Evolutionary conservation across 2,113 vertebrate species (phyloP).

Genomic region (Hymenochirus boettgeri): DNA sequence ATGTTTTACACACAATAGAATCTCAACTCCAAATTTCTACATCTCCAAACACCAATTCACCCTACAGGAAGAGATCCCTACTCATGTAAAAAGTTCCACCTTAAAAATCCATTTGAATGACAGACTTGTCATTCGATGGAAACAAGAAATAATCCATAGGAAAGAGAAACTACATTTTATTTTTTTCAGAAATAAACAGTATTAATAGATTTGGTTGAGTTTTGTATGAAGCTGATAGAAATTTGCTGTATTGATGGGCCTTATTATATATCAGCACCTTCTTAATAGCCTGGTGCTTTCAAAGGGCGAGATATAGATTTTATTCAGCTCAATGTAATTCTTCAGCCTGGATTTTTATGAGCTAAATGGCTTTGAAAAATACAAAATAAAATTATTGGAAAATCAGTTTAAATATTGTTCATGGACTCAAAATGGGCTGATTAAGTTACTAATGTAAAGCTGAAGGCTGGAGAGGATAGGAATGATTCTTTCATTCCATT

Average conservation of each 20-base stretch:
- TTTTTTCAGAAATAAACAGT: conserved; percentile 3
- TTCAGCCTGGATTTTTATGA: conserved; percentile 34
- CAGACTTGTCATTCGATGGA: too few relatives aligned
- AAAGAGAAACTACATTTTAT: too few relatives aligned
- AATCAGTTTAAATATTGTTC: conserved; percentile 32
- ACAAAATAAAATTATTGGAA: conserved; percentile 24
- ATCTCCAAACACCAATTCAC: too few relatives aligned
- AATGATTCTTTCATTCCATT: too few relatives aligned
- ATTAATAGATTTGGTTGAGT: conserved; percentile 21
- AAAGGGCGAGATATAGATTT: conserved; percentile 41
- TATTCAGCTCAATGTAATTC: conserved; percentile 20
- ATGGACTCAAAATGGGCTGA: not conserved
- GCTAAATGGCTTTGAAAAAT: conserved; percentile 16
- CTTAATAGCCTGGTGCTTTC: conserved; percentile 25
- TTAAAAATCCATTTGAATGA: too few relatives aligned
- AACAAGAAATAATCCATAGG: too few relatives aligned
- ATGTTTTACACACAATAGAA: too few relatives aligned
- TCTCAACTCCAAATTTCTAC: too few relatives aligned
- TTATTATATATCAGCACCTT: conserved; percentile 23
- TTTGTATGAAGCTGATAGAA: conserved; percentile 9
- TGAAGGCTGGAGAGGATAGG: too few relatives aligned
- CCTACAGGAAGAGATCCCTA: too few relatives aligned
- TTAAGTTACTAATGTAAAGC: not conserved
- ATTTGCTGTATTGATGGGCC: conserved; percentile 20
- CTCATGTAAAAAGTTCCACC: too few relatives aligned